Evolutionary conservation across 1,140 invertebrate genomes (phyloP), one percentile per base, ranked within the genome.

Genomic region (Hypothenemus hampei): DNA sequence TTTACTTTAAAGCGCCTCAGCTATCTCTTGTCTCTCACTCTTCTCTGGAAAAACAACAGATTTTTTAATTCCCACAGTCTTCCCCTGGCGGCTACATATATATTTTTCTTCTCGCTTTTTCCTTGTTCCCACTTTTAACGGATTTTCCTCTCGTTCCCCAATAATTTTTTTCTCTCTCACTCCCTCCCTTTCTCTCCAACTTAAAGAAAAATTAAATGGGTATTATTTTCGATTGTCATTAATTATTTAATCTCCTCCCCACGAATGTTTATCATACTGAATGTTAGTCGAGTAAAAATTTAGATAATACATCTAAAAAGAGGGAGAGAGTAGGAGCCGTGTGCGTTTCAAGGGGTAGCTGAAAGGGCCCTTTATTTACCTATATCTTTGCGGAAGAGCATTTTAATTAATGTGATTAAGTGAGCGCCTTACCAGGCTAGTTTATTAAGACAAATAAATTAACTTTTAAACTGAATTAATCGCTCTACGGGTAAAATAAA

Each of bases 31-130:
- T 35, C 26, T 22, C 37, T 39, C 35, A 26, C 13, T 19, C 13
- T 35, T 48, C n/a, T 24, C 13, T 33, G 31, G 64, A 67, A 71
- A 70, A 71, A 71, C 68, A 71, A 61, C 69, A 71, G 68, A 70
- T 70, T 71, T 70, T n/a, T 71, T 71, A 71, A 71, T 71, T 71
- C 69, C 68, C 69, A 71, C 69, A 71, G 67, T 65, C 60, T 67
- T 65, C 61, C 57, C n/a, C n/a, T n/a, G 35, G 50, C 57, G 58
- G 65, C 64, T 67, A 69, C 68, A 67, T 67, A 69, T 69, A 69
- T 69, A 69, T 69, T 69, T 69, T 69, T 55, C 58, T 67, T 65
- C n/a, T n/a, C n/a, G 57, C 58, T 60, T 60, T 66, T n/a, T 59
- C 49, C 55, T 57, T 55, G 44, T 57, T 61, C 48, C 45, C 50